These are phyloP conservation scores for Pristis pectinata DNA, from an alignment of 2,797 vertebrate genomes.

Conservation along the genomic window DNA sequence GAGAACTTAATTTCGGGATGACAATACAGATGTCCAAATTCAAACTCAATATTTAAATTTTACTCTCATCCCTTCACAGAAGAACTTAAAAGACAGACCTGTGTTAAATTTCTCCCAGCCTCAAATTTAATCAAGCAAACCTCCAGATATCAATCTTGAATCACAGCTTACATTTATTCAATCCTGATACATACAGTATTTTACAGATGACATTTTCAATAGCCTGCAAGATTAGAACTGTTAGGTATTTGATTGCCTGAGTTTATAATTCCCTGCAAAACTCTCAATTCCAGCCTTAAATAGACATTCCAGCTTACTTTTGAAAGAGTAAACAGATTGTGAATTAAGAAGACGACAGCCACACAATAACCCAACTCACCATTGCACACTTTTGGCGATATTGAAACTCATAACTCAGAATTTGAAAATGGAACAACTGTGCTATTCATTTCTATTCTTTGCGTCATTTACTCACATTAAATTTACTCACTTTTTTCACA, in stretches of 20 bases:
- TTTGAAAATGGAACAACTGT: background rate
- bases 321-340: background rate
- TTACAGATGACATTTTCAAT: background rate
- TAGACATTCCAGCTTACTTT: background rate
- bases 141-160: constrained; percentile 18
- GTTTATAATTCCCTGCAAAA: background rate
- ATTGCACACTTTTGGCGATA: background rate
- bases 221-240: background rate
- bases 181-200: background rate
- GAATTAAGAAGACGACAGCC: background rate
- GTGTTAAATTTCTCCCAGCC: background rate
- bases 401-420: background rate
- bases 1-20: no score
- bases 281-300: background rate
- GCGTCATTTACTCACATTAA: background rate
- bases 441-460: background rate
- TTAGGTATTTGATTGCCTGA: constrained; percentile 14
- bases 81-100: background rate
- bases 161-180: background rate
- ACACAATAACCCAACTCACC: background rate
- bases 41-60: background rate
- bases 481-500: background rate
- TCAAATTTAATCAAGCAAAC: background rate
- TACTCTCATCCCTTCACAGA: background rate
- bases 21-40: background rate